phyloP scores from a whole-genome alignment of 2,113 vertebrate species.

The Scolopax mira region DNA sequence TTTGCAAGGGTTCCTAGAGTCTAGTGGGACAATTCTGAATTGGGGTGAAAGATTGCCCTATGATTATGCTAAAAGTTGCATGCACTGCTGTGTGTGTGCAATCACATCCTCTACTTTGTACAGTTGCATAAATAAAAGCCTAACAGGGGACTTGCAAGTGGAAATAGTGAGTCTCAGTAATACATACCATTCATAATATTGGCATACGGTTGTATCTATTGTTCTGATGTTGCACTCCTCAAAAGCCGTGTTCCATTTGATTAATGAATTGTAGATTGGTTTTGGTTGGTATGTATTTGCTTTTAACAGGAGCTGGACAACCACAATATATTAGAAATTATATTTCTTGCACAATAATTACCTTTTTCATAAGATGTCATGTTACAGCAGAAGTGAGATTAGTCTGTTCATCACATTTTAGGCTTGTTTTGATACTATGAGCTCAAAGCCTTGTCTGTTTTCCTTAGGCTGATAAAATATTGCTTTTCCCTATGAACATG shows the following conservation, averaged over 20 bases:
- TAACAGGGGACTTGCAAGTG: neutral
- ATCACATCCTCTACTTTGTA: neutral
- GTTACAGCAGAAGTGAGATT: neutral
- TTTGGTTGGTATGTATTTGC: neutral
- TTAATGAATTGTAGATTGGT: neutral
- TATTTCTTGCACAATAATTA: neutral
- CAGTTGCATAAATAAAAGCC: neutral
- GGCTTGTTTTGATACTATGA: neutral
- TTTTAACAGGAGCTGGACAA: neutral
- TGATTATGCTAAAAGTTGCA: neutral
- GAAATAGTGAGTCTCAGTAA: neutral
- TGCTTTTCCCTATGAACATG: neutral
- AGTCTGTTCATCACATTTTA: neutral
- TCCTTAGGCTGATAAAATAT: neutral
- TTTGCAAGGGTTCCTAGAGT: neutral
- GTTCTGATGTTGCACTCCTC: neutral
- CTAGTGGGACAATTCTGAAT: neutral
- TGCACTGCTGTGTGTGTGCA: neutral
- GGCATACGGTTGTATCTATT: neutral
- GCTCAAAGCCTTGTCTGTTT: neutral
- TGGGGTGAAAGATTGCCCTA: neutral
- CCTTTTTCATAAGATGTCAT: neutral
- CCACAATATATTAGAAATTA: neutral
- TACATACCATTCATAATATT: neutral
- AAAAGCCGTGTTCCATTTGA: neutral